Conservation (phyloP, 2,797 vertebrate genomes). For the Naso thynnoides region DNA sequence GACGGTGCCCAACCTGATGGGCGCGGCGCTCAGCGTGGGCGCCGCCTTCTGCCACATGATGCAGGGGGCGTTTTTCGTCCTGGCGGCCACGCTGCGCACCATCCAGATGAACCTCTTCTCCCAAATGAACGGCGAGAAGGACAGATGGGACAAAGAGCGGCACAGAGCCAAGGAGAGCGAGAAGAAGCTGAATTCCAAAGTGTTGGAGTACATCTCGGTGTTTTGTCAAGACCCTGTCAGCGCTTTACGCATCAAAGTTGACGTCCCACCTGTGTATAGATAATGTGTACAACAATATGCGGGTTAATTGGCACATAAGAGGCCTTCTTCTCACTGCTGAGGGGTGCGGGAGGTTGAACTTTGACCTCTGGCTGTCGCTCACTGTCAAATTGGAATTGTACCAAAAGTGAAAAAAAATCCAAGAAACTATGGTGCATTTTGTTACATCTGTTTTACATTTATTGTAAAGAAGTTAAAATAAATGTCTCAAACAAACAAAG, state of each 20-base stretch:
- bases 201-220: conserved; percentile 78
- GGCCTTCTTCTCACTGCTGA: conserved; percentile 68
- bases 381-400: conserved; percentile 27
- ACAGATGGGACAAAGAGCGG: conserved; percentile 77
- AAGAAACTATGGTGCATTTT: conserved; percentile 72
- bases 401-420: conserved; percentile 29
- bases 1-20: conserved; percentile 72
- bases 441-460: conserved; percentile 70
- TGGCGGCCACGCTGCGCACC: conserved; percentile 74
- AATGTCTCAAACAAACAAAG: conserved; percentile 60
- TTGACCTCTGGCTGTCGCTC: conserved; percentile 47
- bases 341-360: conserved; percentile 55
- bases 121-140: conserved; percentile 75
- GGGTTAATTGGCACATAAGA: conserved; percentile 59
- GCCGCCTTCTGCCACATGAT: conserved; percentile 74
- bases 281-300: conserved; percentile 39
- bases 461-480: conserved; percentile 68
- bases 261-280: conserved; percentile 79
- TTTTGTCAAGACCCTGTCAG: conserved; percentile 80
- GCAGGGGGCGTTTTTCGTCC: conserved; percentile 76
- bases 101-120: conserved; percentile 77
- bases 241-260: conserved; percentile 79
- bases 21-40: conserved; percentile 66
- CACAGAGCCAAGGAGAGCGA: conserved; percentile 67
- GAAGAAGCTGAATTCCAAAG: conserved; percentile 75